These are phyloP conservation scores for Agelastica alni DNA, from an alignment of 2,888 invertebrate species.

Conservation along the genomic window DNA sequence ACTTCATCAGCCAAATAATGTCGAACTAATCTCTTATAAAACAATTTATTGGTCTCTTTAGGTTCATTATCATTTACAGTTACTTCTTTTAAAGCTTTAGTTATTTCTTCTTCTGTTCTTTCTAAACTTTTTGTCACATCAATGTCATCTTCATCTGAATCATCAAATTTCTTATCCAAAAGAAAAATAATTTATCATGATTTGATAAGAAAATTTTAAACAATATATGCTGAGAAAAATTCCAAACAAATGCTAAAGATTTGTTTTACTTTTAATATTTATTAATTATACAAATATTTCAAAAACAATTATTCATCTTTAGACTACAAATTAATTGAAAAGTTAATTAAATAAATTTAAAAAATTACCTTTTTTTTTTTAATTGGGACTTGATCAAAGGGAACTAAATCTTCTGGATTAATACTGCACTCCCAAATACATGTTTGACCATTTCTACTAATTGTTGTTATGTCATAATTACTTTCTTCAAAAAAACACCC, in stretches of 20 bases:
- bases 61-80: slow-evolving; percentile 56
- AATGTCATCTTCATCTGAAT: slow-evolving; percentile 72
- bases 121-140: slow-evolving; percentile 64
- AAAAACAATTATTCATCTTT: too few relatives aligned
- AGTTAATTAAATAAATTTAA: not conserved
- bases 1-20: slow-evolving; percentile 77
- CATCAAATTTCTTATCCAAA: slow-evolving; percentile 48
- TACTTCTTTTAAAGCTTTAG: slow-evolving; percentile 53
- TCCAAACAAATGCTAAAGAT: too few relatives aligned
- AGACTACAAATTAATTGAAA: slow-evolving; percentile 3
- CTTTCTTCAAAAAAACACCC: slow-evolving; percentile 87
- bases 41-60: slow-evolving; percentile 58
- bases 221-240: too few relatives aligned
- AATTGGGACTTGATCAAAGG: slow-evolving; percentile 56
- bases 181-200: too few relatives aligned
- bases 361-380: slow-evolving; percentile 56
- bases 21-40: slow-evolving; percentile 71
- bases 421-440: slow-evolving; percentile 86
- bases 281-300: too few relatives aligned
- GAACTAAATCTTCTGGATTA: slow-evolving; percentile 69
- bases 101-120: slow-evolving; percentile 57
- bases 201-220: too few relatives aligned
- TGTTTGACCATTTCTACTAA: slow-evolving; percentile 82
- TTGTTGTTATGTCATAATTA: slow-evolving; percentile 81
- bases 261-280: too few relatives aligned